A percentile compares a stretch with the other conserved stretches of the same genome.
Conservation (phyloP, 2,113 vertebrate species). For the Rynchops niger region DNA sequence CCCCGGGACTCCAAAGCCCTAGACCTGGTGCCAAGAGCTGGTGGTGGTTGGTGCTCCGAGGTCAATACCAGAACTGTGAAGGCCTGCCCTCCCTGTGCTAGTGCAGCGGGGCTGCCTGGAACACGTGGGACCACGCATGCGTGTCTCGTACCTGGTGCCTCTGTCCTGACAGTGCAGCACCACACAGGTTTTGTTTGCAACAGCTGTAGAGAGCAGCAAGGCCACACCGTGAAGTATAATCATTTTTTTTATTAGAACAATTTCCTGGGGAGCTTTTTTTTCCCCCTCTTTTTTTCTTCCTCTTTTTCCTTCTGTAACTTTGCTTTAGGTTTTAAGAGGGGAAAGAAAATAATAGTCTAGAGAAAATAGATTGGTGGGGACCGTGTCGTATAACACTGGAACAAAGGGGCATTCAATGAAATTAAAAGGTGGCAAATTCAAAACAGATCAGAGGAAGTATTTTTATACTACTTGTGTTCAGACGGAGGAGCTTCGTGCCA, state of each 20-base stretch:
- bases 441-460: not conserved
- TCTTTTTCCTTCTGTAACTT: not conserved
- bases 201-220: slow-evolving; percentile 5
- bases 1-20: fast-evolving
- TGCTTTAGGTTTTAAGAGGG: not conserved
- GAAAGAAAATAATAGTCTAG: slow-evolving; percentile 16
- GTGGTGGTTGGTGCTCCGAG: not conserved
- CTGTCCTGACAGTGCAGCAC: fast-evolving
- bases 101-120: not conserved
- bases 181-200: not conserved
- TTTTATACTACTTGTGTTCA: not conserved
- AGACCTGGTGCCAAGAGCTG: not conserved
- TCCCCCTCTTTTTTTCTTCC: not conserved
- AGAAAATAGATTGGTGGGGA: not conserved
- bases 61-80: not conserved
- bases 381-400: not conserved
- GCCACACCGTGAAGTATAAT: not conserved
- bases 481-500: not conserved
- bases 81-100: not conserved
- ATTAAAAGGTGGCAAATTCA: not conserved
- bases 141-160: not conserved
- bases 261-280: slow-evolving; percentile 13
- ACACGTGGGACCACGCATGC: fast-evolving
- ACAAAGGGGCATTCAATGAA: not conserved
- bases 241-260: not conserved